Percentiles rank a stretch among this genome's conserved stretches.
Conservation (phyloP, 2,888 invertebrate genomes). For the Drosophila barbarae region DNA sequence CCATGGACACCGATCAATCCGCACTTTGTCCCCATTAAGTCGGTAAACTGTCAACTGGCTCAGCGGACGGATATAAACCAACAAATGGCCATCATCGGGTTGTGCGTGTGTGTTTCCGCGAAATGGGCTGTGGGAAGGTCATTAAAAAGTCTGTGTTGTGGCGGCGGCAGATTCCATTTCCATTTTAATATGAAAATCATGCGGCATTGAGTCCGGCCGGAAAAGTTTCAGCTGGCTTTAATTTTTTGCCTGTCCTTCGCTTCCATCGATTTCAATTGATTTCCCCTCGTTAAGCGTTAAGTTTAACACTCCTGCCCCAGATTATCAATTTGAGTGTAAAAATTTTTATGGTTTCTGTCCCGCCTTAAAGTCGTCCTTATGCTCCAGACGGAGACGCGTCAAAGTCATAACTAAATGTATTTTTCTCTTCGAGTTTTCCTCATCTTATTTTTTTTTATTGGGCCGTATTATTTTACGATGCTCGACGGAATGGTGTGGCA, state of each 20-base stretch:
- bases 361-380: constrained; percentile 39
- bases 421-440: constrained; percentile 27
- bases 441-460: constrained; percentile 54
- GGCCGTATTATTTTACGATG: constrained; percentile 57
- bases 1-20: constrained; percentile 38
- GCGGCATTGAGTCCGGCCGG: not conserved
- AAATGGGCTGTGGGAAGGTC: constrained; percentile 31
- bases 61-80: constrained; percentile 18
- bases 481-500: constrained; percentile 12
- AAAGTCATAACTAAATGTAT: constrained; percentile 45
- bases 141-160: constrained; percentile 22
- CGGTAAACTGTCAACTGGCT: constrained; percentile 39
- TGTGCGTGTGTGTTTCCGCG: constrained; percentile 10
- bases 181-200: constrained; percentile 31
- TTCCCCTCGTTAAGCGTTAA: constrained; percentile 17
- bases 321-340: constrained; percentile 35
- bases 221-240: constrained; percentile 18
- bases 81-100: constrained; percentile 36
- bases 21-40: constrained; percentile 33
- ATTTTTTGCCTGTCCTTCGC: constrained; percentile 8
- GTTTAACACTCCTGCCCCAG: constrained; percentile 13
- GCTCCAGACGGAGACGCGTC: constrained; percentile 29
- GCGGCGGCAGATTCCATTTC: constrained; percentile 15
- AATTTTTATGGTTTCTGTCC: constrained; percentile 24
- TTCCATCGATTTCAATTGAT: constrained; percentile 48